phyloP scores from a whole-genome alignment of 2,797 vertebrate genomes.

The Clarias fuscus region DNA sequence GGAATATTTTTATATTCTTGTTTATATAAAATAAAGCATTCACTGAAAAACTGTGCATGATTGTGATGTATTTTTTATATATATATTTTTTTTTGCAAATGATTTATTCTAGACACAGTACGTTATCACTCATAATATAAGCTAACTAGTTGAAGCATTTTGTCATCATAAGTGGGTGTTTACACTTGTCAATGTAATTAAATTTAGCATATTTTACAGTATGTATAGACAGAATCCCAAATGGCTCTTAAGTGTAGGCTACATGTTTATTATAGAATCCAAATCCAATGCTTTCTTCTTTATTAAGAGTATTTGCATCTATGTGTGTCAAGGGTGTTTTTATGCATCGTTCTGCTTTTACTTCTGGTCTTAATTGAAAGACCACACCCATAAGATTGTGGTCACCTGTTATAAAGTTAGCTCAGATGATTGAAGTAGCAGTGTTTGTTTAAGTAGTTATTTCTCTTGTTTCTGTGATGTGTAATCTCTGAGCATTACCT shows the following conservation, averaged over 20 bases:
- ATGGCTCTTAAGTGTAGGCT: neutral
- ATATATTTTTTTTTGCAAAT: neutral
- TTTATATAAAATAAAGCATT: neutral
- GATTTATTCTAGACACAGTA: neutral
- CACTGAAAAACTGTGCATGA: neutral
- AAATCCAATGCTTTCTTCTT: neutral
- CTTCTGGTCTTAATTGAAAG: slow-evolving; percentile 14
- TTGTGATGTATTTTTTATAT: neutral
- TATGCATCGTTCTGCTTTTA: neutral
- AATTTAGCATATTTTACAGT: too few relatives aligned
- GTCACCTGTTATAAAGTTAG: slow-evolving; percentile 9
- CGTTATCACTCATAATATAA: neutral
- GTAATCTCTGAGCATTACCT: rapidly evolving
- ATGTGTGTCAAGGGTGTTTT: neutral
- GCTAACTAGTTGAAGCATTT: neutral
- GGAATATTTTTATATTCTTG: neutral
- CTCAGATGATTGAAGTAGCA: neutral
- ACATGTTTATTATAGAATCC: too few relatives aligned
- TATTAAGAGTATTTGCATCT: too few relatives aligned
- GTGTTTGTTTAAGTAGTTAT: neutral
- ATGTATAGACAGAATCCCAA: neutral
- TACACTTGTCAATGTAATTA: neutral
- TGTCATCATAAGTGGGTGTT: neutral
- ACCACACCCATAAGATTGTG: neutral
- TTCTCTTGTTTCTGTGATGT: neutral